Base-by-base conservation (phyloP, 2,797 vertebrate species). In the Octomys mimax region DNA sequence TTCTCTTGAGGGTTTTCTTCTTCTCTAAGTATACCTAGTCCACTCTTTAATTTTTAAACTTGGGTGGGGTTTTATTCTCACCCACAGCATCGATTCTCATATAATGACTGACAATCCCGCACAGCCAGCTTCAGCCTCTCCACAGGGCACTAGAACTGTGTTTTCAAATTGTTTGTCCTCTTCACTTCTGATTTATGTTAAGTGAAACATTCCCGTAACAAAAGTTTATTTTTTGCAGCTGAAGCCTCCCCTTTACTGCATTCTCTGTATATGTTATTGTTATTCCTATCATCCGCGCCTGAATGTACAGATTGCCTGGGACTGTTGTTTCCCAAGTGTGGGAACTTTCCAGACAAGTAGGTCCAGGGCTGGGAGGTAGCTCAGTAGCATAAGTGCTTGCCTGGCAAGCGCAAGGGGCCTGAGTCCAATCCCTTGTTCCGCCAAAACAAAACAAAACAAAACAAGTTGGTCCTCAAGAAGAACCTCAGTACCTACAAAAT, bases 161-260 rank as follows among this genome's bases (percentile, higher is more conserved):
- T 62, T 89, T 91, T 39, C 12, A 75, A 28, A 59, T 91, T 57
- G 31, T 77, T 88, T 75, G 68, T 83, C 14, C 75, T 89, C 33
- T 22, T 46, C 6, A 80, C 10, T 77, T 80, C 52, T 64, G 70
- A 31, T 36, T 81, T 96, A 87, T n/a, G 57, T 93, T 91, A 86
- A 89, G 94, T 91, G 62, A 66, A 87, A 0, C 1, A 26, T 82
- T 73, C 14, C 52, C 57, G 57, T 39, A 73, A 75, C 31, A 84
- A 78, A 77, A 61, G 12, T 96, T 92, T 82, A 87, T 89, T 94
- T 92, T 93, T 3, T 61, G 89, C 19, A 31, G 61, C 26, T 92
- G 71, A 91, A 77, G n/a, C 2, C 1, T 89, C 86, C n/a, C 61
- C 68, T 84, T 36, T 77, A 5, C 46, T 33, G 10, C 28, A 64